Percentiles rank a stretch among this genome's conserved stretches.
phyloP scores from a whole-genome alignment of 2,113 vertebrate species.

The Lathamus discolor region DNA sequence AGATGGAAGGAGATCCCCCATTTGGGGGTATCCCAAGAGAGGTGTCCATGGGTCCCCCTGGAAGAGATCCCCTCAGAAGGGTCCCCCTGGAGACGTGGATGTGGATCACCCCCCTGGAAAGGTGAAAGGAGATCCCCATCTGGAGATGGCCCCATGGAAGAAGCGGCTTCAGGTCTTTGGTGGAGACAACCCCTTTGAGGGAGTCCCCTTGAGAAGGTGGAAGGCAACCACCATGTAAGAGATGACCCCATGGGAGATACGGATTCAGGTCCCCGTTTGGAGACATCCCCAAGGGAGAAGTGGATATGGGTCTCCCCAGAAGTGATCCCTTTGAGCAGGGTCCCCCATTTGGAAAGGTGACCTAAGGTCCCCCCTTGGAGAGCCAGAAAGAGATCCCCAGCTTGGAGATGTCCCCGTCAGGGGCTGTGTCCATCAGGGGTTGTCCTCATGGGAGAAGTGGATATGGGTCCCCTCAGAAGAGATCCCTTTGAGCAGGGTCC shows the following conservation, averaged over 20 bases:
- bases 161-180: neutral
- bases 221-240: neutral
- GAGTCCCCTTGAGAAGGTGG: neutral
- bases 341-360: no score
- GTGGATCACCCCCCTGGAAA: rapidly evolving
- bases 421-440: no score
- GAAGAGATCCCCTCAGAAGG: neutral
- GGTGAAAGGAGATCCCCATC: neutral
- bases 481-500: neutral
- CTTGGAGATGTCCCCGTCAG: no score
- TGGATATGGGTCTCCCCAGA: neutral
- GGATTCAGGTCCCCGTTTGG: neutral
- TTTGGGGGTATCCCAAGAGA: neutral
- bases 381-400: neutral
- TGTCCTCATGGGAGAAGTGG: neutral
- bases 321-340: neutral
- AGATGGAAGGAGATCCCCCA: neutral
- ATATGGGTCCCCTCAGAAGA: neutral
- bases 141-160: neutral
- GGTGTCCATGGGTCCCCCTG: no score
- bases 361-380: neutral
- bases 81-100: no score
- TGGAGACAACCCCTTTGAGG: neutral
- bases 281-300: neutral
- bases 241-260: neutral